A percentile compares a stretch with the other conserved stretches of the same genome.
Evolutionary conservation across 2,888 invertebrate species (phyloP).

Genomic region (Tiliacea aurago): DNA sequence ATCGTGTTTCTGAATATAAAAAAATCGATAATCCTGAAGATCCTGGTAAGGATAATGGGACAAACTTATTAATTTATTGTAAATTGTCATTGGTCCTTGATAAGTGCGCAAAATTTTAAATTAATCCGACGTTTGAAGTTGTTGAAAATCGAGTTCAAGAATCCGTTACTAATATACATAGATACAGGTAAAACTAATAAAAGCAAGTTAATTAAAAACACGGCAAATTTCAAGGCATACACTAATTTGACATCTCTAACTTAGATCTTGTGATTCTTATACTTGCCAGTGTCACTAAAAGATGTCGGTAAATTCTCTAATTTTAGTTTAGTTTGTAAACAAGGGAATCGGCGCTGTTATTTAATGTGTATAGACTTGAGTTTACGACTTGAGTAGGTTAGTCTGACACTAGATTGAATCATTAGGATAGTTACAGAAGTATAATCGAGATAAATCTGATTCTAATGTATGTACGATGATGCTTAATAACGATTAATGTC

Average conservation of each 20-base stretch:
- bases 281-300: neutral
- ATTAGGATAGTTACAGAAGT: neutral
- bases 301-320: neutral
- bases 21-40: no score
- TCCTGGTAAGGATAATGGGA: no score
- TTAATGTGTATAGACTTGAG: no score
- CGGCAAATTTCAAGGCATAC: neutral
- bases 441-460: neutral
- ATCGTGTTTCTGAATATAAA: no score
- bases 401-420: slow-evolving; percentile 2
- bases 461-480: neutral
- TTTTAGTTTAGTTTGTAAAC: neutral
- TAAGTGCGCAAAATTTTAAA: no score
- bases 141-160: no score
- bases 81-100: no score
- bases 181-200: no score
- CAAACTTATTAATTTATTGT: no score
- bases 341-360: neutral
- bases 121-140: no score
- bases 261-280: neutral
- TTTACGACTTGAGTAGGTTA: neutral
- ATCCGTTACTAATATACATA: no score
- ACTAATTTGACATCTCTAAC: neutral
- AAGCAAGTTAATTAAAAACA: no score
- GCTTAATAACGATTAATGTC: neutral